Base-by-base conservation (phyloP, 2,113 vertebrate genomes). In the Dicrurus megarhynchus region DNA sequence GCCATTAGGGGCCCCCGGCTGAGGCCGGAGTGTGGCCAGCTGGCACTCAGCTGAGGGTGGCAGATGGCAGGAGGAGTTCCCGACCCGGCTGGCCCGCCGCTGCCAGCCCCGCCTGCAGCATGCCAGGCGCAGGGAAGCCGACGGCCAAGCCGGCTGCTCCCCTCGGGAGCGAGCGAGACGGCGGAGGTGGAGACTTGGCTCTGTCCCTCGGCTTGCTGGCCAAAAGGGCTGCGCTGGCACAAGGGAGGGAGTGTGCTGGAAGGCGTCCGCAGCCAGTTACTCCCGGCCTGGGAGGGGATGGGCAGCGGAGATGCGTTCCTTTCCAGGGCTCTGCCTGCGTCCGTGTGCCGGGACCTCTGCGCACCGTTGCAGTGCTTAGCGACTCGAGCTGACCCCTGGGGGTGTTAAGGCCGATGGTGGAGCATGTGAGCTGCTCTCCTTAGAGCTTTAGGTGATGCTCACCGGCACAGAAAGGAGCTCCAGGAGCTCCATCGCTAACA, bases 131-230 rank as follows among this genome's bases (percentile, higher is more conserved):
- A 1, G 90, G 81, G 24, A 64, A 60, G 82, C 78, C 28, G 7
- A 22, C 16, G 5, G 82, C 90, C 82, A 73, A 90, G 75, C 49
- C 7, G 27, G 30, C 71, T 10, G 88, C 75, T 85, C 9, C 90
- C 53, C 37, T 24, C 4, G 65, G 65, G 65, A 80, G 39, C 8
- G 11, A 86, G 68, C 8, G n/a, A 71, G 64, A 47, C n/a, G 27
- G 33, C 82, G 33, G 82, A 90, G 75, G 64, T 65, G 85, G 91
- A 91, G 91, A 57, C 89, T 95, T 95, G 94, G 87, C 94, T 92
- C 42, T 1, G 6, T 60, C 73, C 28, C 26, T 74, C 2, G 3
- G 44, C 77, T 86, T 7, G 42, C 79, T 57, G 75, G 94, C 96
- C 94, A 95, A 85, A 69, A 90, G 78, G 69, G 88, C 89, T 49